phyloP scores from a whole-genome alignment of 2,888 invertebrate genomes.

The Volucella zonaria region DNA sequence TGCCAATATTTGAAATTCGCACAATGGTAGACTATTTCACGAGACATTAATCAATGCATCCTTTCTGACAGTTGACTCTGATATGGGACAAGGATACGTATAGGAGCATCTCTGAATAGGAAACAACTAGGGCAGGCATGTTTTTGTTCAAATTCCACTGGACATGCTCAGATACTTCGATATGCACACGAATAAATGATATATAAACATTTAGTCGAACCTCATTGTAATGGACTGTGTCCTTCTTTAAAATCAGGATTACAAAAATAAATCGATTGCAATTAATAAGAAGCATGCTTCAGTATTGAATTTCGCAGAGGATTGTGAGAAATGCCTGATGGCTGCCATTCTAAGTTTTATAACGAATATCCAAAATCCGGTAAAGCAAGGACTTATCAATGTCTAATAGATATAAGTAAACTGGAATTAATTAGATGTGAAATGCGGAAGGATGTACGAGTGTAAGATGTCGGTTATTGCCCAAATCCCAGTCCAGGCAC shows the following conservation, averaged over 20 bases:
- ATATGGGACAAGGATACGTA: background rate
- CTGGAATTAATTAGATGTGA: constrained; percentile 64
- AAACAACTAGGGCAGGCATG: constrained; percentile 57
- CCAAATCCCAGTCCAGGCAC: background rate
- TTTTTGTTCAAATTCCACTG: constrained; percentile 52
- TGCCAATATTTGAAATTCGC: constrained; percentile 71
- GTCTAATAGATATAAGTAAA: constrained; percentile 26
- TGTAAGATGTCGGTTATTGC: constrained; percentile 15
- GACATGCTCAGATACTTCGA: constrained; percentile 23
- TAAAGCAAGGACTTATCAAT: constrained; percentile 12
- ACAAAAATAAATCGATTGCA: constrained; percentile 56
- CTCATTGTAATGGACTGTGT: constrained; percentile 57
- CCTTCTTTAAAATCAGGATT: constrained; percentile 42
- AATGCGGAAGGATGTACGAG: constrained; percentile 57
- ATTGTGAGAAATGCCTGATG: constrained; percentile 31
- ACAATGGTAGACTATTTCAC: constrained; percentile 53
- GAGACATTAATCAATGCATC: constrained; percentile 66
- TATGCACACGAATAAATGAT: constrained; percentile 60
- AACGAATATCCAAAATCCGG: background rate
- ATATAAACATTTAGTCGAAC: constrained; percentile 61
- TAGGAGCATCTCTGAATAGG: background rate
- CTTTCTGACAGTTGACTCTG: constrained; percentile 25
- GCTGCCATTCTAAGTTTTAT: constrained; percentile 23
- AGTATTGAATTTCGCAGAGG: constrained; percentile 40
- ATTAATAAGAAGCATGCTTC: constrained; percentile 65